These are phyloP conservation scores for Cotesia glomerata DNA, from an alignment of 1,140 invertebrate genomes.

Conservation along the genomic window DNA sequence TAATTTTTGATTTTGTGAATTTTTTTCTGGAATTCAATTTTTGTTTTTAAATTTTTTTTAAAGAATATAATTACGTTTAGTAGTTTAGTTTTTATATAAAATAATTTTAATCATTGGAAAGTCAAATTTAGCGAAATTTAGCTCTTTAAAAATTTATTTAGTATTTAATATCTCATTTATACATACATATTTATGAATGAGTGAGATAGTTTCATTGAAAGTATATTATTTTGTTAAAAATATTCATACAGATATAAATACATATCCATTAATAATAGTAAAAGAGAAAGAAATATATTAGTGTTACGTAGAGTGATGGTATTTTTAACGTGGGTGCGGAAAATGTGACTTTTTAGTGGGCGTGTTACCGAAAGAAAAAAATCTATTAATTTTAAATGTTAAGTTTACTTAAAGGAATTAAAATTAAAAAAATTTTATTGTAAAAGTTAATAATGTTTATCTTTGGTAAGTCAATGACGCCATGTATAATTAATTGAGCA, in stretches of 20 bases:
- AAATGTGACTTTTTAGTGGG: constrained; percentile 6
- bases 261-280: background rate
- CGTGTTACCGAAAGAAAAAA: constrained; percentile 8
- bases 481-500: constrained; percentile 5
- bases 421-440: background rate
- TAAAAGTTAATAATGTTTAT: background rate
- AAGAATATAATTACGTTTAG: no score
- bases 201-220: background rate
- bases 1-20: no score
- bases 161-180: no score
- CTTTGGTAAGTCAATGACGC: background rate
- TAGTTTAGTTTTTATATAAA: no score
- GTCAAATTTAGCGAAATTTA: no score
- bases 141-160: no score
- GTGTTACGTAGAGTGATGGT: background rate
- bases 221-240: background rate
- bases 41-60: no score
- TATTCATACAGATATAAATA: background rate
- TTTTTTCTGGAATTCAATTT: no score
- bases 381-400: background rate
- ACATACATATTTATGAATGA: no score
- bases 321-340: constrained; percentile 13
- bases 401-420: no score
- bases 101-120: no score
- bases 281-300: constrained; percentile 1